Percentiles rank a stretch among this genome's conserved stretches.
These are phyloP conservation scores for Aramus guarauna DNA, from an alignment of 2,113 vertebrate species.

Conservation along the genomic window DNA sequence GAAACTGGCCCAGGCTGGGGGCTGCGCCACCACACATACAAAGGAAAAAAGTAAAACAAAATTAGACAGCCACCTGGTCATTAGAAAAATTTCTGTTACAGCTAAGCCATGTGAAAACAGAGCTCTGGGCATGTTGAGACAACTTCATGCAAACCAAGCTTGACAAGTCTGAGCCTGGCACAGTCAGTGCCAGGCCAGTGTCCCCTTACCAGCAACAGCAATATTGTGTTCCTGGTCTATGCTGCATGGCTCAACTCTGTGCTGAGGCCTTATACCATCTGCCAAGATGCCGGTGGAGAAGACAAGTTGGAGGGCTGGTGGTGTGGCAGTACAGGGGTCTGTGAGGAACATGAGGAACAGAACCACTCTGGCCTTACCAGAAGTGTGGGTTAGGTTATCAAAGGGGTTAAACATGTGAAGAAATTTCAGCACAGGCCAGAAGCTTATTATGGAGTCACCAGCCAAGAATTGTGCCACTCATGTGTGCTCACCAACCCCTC, in stretches of 20 bases:
- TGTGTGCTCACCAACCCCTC: not conserved
- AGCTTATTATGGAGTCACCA: not conserved
- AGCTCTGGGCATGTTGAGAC: not conserved
- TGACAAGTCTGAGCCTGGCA: not conserved
- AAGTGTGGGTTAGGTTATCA: not conserved
- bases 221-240: not conserved
- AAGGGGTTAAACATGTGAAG: not conserved
- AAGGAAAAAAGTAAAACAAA: not conserved
- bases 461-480: not conserved
- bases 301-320: not conserved
- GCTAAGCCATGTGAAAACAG: not conserved
- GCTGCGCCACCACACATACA: not conserved
- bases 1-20: no score
- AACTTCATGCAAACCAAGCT: not conserved
- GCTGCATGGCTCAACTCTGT: not conserved
- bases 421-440: not conserved
- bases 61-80: not conserved
- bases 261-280: not conserved
- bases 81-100: not conserved
- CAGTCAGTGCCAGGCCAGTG: not conserved
- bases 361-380: not conserved
- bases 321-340: not conserved
- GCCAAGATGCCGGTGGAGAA: not conserved
- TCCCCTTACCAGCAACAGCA: not conserved
- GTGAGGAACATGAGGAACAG: not conserved